Evolutionary conservation across 2,797 vertebrate genomes (phyloP).

Genomic region (Enteromius treurensis): DNA sequence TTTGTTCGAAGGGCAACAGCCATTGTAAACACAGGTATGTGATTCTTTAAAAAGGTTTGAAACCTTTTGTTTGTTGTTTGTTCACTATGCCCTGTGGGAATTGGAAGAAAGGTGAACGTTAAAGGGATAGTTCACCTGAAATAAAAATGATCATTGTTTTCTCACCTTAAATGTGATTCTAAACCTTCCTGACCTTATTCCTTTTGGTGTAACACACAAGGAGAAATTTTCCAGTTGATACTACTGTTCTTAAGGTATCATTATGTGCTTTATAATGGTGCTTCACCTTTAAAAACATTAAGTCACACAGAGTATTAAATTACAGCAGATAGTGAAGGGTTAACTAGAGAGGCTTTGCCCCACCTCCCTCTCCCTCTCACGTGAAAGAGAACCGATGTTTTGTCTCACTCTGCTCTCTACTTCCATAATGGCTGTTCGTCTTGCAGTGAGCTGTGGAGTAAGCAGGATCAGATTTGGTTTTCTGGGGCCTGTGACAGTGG

Average conservation of each 20-base stretch:
- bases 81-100: not conserved
- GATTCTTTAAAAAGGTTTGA: not conserved
- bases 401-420: slow-evolving; percentile 33
- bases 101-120: slow-evolving; percentile 1
- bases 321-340: slow-evolving; percentile 46
- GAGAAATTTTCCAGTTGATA: not conserved
- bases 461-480: slow-evolving; percentile 37
- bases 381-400: slow-evolving; percentile 45
- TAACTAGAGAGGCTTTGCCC: slow-evolving; percentile 53
- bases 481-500: not conserved
- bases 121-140: not conserved
- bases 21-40: not conserved
- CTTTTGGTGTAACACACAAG: not conserved
- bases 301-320: not conserved
- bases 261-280: not conserved
- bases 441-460: slow-evolving; percentile 34
- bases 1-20: not conserved
- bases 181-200: not conserved
- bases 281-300: not conserved
- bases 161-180: not conserved
- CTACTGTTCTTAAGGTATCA: not conserved
- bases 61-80: not conserved
- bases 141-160: not conserved
- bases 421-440: slow-evolving; percentile 65
- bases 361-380: slow-evolving; percentile 54